Evolutionary conservation across 2,113 vertebrate genomes (phyloP).

Genomic region (Grammomys dolichurus): DNA sequence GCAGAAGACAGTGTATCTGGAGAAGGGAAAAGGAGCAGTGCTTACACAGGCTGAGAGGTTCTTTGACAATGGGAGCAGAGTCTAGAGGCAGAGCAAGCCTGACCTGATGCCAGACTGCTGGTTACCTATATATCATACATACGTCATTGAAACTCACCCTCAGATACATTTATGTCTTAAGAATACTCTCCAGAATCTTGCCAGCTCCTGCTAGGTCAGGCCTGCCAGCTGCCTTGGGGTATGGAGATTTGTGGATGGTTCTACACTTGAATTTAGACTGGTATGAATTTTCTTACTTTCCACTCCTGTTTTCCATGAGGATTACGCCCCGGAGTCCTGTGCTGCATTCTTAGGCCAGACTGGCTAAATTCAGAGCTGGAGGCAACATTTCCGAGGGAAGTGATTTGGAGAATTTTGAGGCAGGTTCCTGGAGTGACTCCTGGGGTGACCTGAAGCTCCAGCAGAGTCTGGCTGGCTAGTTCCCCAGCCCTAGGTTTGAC

Average conservation of each 20-base stretch:
- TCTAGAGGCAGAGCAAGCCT: background rate
- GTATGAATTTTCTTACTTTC: background rate
- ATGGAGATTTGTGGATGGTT: background rate
- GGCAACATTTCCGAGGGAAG: background rate
- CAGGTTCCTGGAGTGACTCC: background rate
- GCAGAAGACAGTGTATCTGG: background rate
- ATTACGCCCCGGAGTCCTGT: background rate
- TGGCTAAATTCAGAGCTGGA: background rate
- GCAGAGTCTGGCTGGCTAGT: background rate
- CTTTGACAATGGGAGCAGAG: background rate
- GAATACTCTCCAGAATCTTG: background rate
- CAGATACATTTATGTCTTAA: background rate
- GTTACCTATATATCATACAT: background rate
- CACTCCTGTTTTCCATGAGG: no score
- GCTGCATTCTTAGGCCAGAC: background rate
- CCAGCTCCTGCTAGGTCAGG: background rate
- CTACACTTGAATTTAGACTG: slow-evolving; percentile 19
- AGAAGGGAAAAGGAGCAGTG: background rate
- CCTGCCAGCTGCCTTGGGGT: background rate
- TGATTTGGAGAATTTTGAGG: background rate
- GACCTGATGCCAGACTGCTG: background rate
- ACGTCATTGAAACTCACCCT: background rate
- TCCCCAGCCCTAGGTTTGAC: background rate
- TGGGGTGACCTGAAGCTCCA: background rate
- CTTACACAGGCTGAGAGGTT: background rate